Conservation (phyloP, 2,888 invertebrate genomes). For the Lycaena phlaeas region DNA sequence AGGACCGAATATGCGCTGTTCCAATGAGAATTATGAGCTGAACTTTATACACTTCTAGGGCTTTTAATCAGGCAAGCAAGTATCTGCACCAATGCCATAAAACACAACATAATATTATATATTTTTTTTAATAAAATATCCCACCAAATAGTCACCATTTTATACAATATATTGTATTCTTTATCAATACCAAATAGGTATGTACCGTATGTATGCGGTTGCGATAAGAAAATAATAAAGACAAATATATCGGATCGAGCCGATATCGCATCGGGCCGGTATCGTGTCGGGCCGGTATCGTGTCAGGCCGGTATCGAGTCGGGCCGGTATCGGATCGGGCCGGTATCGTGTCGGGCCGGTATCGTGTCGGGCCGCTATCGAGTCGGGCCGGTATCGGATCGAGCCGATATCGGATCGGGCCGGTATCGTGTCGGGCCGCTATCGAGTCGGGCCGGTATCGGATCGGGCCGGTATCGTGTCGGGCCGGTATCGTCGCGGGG, state of each 20-base stretch:
- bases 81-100: too few relatives aligned
- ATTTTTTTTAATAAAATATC: too few relatives aligned
- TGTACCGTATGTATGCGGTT: slow-evolving; percentile 1
- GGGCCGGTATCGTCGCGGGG: slow-evolving; percentile 21
- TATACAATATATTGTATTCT: too few relatives aligned
- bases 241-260: neutral
- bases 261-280: neutral
- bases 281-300: slow-evolving; percentile 15
- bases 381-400: slow-evolving; percentile 36
- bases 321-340: too few relatives aligned
- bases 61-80: too few relatives aligned
- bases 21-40: too few relatives aligned
- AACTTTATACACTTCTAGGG: too few relatives aligned
- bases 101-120: too few relatives aligned
- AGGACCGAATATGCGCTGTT: too few relatives aligned
- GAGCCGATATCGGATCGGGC: too few relatives aligned
- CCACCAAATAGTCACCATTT: too few relatives aligned
- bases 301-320: slow-evolving; percentile 36
- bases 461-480: neutral
- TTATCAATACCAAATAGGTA: slow-evolving; percentile 1
- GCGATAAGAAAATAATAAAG: slow-evolving; percentile 1
- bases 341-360: neutral
- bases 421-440: slow-evolving; percentile 8
- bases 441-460: slow-evolving; percentile 13
- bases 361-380: slow-evolving; percentile 15